phyloP scores from a whole-genome alignment of 2,797 vertebrate species.

The Sebastes baramenuke region DNA sequence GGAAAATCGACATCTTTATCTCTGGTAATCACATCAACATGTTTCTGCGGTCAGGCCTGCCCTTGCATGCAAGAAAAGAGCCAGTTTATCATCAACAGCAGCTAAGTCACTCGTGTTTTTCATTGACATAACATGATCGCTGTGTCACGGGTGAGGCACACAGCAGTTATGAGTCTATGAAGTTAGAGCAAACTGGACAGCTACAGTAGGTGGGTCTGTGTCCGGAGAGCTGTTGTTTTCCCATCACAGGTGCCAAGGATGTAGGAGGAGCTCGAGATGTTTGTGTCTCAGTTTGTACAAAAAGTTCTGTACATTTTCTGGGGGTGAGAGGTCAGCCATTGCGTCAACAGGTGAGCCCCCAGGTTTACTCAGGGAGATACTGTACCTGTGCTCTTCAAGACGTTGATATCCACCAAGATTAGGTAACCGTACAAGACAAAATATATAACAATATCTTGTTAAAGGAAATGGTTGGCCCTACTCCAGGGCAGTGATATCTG shows the following conservation, averaged over 20 bases:
- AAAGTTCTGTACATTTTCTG: background rate
- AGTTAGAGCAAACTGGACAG: background rate
- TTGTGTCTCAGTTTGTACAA: constrained; percentile 11
- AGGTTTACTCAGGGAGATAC: background rate
- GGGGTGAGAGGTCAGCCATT: background rate
- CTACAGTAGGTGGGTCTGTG: background rate
- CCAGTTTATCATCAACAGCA: constrained; percentile 27
- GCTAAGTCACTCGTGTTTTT: constrained; percentile 24
- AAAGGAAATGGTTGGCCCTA: background rate
- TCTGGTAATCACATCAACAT: constrained; percentile 43
- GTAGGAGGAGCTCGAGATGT: constrained; percentile 13
- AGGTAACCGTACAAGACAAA: background rate
- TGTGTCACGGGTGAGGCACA: background rate
- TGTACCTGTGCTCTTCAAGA: background rate
- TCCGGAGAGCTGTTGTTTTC: constrained; percentile 12
- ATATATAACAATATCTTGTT: background rate
- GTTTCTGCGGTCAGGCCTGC: constrained; percentile 33
- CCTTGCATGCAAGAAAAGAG: constrained; percentile 5
- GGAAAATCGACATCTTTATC: constrained; percentile 48
- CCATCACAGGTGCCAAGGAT: background rate
- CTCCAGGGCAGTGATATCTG: background rate
- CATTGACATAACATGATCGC: constrained; percentile 2
- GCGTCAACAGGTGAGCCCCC: background rate
- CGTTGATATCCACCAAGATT: background rate
- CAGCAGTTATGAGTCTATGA: background rate